phyloP scores from a whole-genome alignment of 2,888 invertebrate genomes.

The Agrenia bidenticulata region DNA sequence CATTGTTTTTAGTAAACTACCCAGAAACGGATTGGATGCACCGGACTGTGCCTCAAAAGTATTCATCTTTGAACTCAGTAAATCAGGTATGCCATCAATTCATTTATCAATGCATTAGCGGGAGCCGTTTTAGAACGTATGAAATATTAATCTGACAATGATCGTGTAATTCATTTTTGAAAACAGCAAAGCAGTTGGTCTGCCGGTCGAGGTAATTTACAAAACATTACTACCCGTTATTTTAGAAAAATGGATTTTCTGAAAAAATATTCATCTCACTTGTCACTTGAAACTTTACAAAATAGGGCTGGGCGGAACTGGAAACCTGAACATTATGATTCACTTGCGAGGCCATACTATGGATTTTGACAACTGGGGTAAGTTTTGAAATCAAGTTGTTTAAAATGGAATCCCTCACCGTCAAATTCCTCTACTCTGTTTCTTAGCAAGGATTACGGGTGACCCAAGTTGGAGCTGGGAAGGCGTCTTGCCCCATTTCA shows the following conservation, averaged over 20 bases:
- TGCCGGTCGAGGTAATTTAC: slow-evolving; percentile 24
- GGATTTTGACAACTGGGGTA: slow-evolving; percentile 34
- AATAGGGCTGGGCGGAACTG: slow-evolving; percentile 25
- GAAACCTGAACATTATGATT: slow-evolving; percentile 31
- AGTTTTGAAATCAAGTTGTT: not conserved
- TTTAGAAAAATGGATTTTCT: not conserved
- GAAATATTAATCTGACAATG: too few species aligned
- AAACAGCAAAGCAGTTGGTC: slow-evolving; percentile 27
- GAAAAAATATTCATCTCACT: too few species aligned
- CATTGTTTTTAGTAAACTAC: slow-evolving; percentile 29
- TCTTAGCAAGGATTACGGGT: slow-evolving; percentile 18
- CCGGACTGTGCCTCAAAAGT: slow-evolving; percentile 30
- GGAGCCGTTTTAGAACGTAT: not conserved
- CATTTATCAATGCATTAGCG: not conserved
- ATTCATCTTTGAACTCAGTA: slow-evolving; percentile 23
- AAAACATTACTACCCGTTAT: too few species aligned
- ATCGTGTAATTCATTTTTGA: not conserved
- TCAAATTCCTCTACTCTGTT: not conserved
- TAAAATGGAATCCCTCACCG: not conserved
- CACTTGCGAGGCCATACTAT: slow-evolving; percentile 29
- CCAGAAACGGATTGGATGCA: slow-evolving; percentile 36
- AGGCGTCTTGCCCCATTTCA: slow-evolving; percentile 32
- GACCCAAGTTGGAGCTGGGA: slow-evolving; percentile 35
- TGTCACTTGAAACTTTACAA: too few species aligned
- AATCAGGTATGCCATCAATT: slow-evolving; percentile 20